Percentiles rank a stretch among this genome's conserved stretches.
Evolutionary conservation across 2,113 vertebrate species (phyloP).

Genomic region (Oryctolagus cuniculus): mOryCun1.1 NC_091444.1:22373501-22374000

Average conservation of each 20-base stretch:
- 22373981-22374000: background rate
- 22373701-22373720: slow-evolving; percentile 21
- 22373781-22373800: background rate
- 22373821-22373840: background rate
- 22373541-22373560: background rate
- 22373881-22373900: background rate
- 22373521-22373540: slow-evolving; percentile 33
- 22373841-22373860: background rate
- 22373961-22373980: background rate
- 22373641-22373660: background rate
- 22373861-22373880: background rate
- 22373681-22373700: background rate
- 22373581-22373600: slow-evolving; percentile 25
- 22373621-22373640: background rate
- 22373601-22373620: background rate
- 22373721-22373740: background rate
- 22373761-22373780: background rate
- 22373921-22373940: background rate
- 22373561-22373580: slow-evolving; percentile 50
- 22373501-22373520: background rate
- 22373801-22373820: background rate
- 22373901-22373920: background rate
- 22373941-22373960: background rate
- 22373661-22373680: background rate
- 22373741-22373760: too few relatives aligned